Evolutionary conservation across 2,888 invertebrate genomes (phyloP).

Genomic region (Pheosia tremula): DNA sequence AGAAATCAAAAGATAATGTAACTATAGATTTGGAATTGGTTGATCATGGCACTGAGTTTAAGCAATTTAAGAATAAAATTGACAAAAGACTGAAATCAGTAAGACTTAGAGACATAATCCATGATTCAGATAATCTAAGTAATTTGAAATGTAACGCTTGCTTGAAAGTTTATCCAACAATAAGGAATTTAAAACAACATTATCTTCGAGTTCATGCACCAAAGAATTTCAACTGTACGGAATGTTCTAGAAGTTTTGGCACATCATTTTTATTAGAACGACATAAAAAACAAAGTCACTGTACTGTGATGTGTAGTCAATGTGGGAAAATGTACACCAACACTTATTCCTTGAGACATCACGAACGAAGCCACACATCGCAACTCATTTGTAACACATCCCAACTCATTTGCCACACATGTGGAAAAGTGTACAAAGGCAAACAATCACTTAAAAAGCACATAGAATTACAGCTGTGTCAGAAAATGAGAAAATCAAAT

Average conservation of each 20-base stretch:
- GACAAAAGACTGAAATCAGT: slow-evolving; percentile 2
- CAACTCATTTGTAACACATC: slow-evolving; percentile 40
- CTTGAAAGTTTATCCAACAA: slow-evolving; percentile 29
- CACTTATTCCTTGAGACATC: slow-evolving; percentile 36
- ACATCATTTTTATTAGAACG: slow-evolving; percentile 30
- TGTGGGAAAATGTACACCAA: slow-evolving; percentile 50
- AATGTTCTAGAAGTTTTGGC: slow-evolving; percentile 44
- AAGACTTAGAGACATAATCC: slow-evolving; percentile 13
- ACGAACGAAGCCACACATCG: slow-evolving; percentile 40
- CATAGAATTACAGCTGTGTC: slow-evolving; percentile 36
- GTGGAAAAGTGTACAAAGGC: slow-evolving; percentile 47
- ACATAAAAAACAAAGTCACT: slow-evolving; percentile 42
- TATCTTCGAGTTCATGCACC: slow-evolving; percentile 46
- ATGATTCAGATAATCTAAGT: slow-evolving; percentile 17
- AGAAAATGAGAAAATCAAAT: slow-evolving; percentile 24
- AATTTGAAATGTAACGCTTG: slow-evolving; percentile 42
- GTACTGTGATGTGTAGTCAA: slow-evolving; percentile 37
- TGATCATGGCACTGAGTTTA: not conserved
- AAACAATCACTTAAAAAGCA: slow-evolving; percentile 43
- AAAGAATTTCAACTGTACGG: slow-evolving; percentile 41
- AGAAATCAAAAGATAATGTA: slow-evolving; percentile 1
- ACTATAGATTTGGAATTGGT: slow-evolving; percentile 12
- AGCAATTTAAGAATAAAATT: not conserved
- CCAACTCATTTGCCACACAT: slow-evolving; percentile 40
- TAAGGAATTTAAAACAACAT: slow-evolving; percentile 40